phyloP scores from a whole-genome alignment of 37 sponge, comb jelly and placozoan species.

The Hexactinellida sp. region DNA sequence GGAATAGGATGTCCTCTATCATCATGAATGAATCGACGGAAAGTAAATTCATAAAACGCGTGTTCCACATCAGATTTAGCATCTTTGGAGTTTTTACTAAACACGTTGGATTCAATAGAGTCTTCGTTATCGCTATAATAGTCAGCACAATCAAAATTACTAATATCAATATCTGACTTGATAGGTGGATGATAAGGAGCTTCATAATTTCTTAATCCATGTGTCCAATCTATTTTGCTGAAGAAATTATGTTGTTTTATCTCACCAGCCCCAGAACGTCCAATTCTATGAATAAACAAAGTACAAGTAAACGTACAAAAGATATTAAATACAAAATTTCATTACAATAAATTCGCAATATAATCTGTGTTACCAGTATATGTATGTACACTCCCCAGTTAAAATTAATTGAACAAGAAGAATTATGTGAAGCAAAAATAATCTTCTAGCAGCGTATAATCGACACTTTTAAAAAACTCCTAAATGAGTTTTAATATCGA shows the following conservation, averaged over 20 bases:
- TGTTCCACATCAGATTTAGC: constrained; percentile 46
- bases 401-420: no score
- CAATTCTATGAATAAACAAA: constrained; percentile 40
- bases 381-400: no score
- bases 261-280: constrained; percentile 52
- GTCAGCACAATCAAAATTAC: constrained; percentile 79
- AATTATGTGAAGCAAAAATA: no score
- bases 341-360: no score
- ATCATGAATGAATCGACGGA: constrained; percentile 59
- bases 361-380: no score
- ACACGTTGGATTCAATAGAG: constrained; percentile 21
- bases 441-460: no score
- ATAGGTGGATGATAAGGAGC: constrained; percentile 81
- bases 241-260: constrained; percentile 80
- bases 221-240: constrained; percentile 59
- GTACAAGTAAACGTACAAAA: no score
- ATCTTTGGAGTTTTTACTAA: constrained; percentile 19
- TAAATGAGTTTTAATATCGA: no score
- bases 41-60: constrained; percentile 91
- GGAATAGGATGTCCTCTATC: constrained; percentile 17
- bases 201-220: constrained; percentile 64
- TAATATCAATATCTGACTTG: constrained; percentile 67
- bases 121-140: constrained; percentile 9
- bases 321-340: no score
- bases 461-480: no score